A percentile compares a stretch with the other conserved stretches of the same genome.
Evolutionary conservation across 2,797 vertebrate genomes (phyloP).

Genomic region (Ctenopoma kingsleyae): DNA sequence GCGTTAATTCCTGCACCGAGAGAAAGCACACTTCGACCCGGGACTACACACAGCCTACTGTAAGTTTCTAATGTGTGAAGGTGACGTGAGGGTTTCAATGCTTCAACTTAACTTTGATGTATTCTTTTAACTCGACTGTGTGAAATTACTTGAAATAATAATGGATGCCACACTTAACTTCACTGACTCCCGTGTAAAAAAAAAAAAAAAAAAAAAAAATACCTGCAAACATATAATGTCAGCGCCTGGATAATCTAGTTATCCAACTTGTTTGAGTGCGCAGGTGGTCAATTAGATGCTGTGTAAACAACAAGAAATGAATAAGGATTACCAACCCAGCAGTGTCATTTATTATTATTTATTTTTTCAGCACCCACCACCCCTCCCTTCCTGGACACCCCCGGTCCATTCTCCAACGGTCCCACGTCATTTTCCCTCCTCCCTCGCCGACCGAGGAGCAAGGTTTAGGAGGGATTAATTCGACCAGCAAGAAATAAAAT

Average conservation of each 20-base stretch:
- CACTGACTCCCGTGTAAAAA: constrained; percentile 23
- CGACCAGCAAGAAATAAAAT: constrained; percentile 59
- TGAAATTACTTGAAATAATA: constrained; percentile 32
- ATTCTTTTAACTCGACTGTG: constrained; percentile 32
- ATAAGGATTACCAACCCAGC: constrained; percentile 19
- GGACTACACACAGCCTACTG: constrained; percentile 69
- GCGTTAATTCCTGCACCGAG: constrained; percentile 40
- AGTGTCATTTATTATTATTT: constrained; percentile 54
- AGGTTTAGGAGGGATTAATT: constrained; percentile 77
- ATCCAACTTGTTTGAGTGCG: constrained; percentile 67
- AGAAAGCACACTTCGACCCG: constrained; percentile 70
- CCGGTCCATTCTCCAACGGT: constrained; percentile 78
- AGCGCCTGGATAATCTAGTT: constrained; percentile 40
- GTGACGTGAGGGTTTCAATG: constrained; percentile 33
- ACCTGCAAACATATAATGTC: constrained; percentile 40
- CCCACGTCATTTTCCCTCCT: constrained; percentile 85
- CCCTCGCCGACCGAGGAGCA: constrained; percentile 77
- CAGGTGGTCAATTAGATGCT: constrained; percentile 51
- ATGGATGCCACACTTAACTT: constrained; percentile 55
- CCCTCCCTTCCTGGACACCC: constrained; percentile 80
- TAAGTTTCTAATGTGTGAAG: constrained; percentile 73
- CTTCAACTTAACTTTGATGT: constrained; percentile 62
- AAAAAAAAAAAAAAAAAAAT: not conserved
- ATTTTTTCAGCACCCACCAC: constrained; percentile 60
- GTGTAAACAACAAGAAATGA: constrained; percentile 17